Base-by-base conservation (phyloP, 2,113 vertebrate species). In the Vimba vimba region DNA sequence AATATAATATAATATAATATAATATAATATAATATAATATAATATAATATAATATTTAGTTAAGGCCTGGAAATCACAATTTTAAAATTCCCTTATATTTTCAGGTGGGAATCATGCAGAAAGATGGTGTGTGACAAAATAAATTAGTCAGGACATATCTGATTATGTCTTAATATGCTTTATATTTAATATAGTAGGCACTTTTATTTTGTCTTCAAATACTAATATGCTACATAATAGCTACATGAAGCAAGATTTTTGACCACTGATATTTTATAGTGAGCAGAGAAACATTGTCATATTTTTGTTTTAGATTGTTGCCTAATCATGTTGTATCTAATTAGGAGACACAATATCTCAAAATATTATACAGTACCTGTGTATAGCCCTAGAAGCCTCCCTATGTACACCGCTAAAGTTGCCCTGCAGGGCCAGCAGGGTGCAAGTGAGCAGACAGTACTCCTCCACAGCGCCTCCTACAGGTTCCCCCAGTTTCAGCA, bases 371-470 rank as follows among this genome's bases (percentile, higher is more conserved):
- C 23, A 30, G 21, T 89, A 98, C 98, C 96, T 97, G 93, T 99
- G 98, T 8, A 99, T 93, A 80, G 96, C 97, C 90, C 92, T 97
- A 82, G 96, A 96, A 7, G 93, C 93, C 85, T 98, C 96, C 85
- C 96, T 95, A 86, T 97, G 96, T 74, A 96, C 94, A 0, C 90
- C 93, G 11, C 90, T 84, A 27, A 89, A 95, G 91, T 95, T 96
- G 43, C 97, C 97, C 91, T 98, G 96, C 62, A 99, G 89, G 0
- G 95, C 95, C 87, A 95, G 93, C 85, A 98, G 89, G 3, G 96
- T 94, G 85, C 96, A 96, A 30, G 95, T 94, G 79, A 99, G 94
- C 64, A 99, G 96, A 92, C 95, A 97, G 8, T 88, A 94, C 76
- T 97, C 96, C 84, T 97, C 96, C 80, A 94, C 86, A 0, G 87